Evolutionary conservation across 2,113 vertebrate species (phyloP).

Genomic region (Coracopsis vasa): DNA sequence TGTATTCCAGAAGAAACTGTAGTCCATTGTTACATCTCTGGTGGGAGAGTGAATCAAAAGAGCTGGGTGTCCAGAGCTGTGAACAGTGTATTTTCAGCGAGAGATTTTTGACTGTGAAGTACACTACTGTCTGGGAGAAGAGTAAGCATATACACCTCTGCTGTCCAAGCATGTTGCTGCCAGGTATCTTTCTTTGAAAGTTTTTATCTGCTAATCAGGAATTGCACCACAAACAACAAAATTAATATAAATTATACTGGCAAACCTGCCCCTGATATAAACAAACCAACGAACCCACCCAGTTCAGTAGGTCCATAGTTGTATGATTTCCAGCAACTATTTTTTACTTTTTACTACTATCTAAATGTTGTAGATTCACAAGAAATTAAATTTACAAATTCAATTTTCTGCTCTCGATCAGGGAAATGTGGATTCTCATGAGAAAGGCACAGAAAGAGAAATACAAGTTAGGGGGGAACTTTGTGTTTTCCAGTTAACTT

Average conservation of each 20-base stretch:
- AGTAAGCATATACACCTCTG: not conserved
- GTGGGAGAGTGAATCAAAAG: not conserved
- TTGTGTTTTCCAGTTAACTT: not conserved
- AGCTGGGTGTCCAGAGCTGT: not conserved
- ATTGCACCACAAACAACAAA: not conserved
- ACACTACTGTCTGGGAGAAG: not conserved
- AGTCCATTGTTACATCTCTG: not conserved
- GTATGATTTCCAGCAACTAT: not conserved
- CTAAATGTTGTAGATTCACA: not conserved
- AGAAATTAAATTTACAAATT: not conserved
- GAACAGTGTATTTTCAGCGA: not conserved
- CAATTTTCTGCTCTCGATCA: not conserved
- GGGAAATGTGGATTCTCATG: not conserved
- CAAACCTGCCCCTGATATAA: not conserved
- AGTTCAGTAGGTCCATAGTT: not conserved
- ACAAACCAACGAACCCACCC: not conserved
- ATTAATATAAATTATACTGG: not conserved
- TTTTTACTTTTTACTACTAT: not conserved
- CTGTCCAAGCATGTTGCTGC: not conserved
- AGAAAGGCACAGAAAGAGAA: not conserved
- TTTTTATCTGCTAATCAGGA: not conserved
- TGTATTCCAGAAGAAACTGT: not conserved
- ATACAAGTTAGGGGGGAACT: not conserved
- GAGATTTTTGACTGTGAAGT: not conserved
- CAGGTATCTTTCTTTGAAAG: not conserved